Conservation (phyloP, 2,113 vertebrate species). For the Zeus faber region DNA sequence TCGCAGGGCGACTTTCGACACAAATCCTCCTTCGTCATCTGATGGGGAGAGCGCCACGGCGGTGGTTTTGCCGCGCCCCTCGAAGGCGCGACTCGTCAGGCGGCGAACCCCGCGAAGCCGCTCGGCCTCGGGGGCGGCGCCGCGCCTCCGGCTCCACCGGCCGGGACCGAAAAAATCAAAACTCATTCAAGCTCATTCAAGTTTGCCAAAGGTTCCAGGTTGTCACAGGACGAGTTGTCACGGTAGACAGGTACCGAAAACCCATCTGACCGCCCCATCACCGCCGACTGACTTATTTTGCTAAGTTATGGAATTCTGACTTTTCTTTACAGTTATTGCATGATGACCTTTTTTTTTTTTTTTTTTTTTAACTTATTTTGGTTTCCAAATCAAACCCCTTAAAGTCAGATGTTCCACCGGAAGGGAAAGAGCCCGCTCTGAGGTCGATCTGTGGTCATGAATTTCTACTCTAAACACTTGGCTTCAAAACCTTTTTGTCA, state of each 20-base stretch:
- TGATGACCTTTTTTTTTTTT: no score
- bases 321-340: slow-evolving; percentile 49
- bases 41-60: slow-evolving; percentile 48
- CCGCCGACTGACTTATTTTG: slow-evolving; percentile 35
- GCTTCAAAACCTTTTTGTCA: slow-evolving; percentile 60
- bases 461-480: slow-evolving; percentile 57
- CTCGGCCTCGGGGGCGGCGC: slow-evolving; percentile 42
- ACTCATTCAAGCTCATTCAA: no score
- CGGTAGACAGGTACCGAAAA: slow-evolving; percentile 12
- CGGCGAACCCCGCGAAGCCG: slow-evolving; percentile 51
- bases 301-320: slow-evolving; percentile 40
- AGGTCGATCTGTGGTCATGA: slow-evolving; percentile 28
- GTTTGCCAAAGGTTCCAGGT: slow-evolving; percentile 75
- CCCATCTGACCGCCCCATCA: slow-evolving; percentile 18
- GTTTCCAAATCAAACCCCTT: slow-evolving; percentile 31
- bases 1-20: slow-evolving; percentile 95
- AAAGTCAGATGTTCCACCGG: slow-evolving; percentile 19
- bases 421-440: slow-evolving; percentile 23
- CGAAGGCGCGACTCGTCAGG: slow-evolving; percentile 65
- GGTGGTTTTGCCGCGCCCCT: slow-evolving; percentile 41
- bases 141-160: slow-evolving; percentile 43
- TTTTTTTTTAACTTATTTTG: no score
- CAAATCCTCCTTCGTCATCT: slow-evolving; percentile 98
- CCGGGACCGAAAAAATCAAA: slow-evolving; percentile 39
- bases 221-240: slow-evolving; percentile 38